Conservation (phyloP, 2,113 vertebrate species). For the Pomatostomus ruficeps region DNA sequence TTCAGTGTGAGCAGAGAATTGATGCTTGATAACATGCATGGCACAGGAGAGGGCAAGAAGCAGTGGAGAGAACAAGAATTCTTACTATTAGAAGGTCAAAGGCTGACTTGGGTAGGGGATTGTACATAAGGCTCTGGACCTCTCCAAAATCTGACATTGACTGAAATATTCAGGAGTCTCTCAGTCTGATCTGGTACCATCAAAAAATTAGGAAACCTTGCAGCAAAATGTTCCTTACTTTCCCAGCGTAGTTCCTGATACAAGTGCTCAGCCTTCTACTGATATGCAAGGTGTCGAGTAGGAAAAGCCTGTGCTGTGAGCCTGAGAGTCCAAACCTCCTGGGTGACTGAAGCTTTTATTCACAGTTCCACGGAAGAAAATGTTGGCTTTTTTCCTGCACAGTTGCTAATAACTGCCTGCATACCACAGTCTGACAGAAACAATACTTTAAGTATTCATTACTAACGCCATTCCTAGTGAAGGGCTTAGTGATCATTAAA, state of each 20-base stretch:
- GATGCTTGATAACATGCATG: not conserved
- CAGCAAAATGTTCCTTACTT: not conserved
- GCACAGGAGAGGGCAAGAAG: not conserved
- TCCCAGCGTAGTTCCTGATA: fast-evolving
- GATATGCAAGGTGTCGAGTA: not conserved
- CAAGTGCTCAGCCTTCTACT: not conserved
- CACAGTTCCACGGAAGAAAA: not conserved
- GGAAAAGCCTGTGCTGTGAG: not conserved
- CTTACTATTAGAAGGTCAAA: not conserved
- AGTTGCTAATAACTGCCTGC: not conserved
- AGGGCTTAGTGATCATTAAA: not conserved
- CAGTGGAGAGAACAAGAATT: not conserved
- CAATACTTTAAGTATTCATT: not conserved
- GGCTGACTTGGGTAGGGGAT: not conserved
- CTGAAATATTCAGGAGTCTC: not conserved
- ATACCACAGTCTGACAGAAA: not conserved
- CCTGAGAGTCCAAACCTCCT: not conserved
- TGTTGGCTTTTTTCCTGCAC: not conserved
- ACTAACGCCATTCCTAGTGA: not conserved
- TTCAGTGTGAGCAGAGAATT: not conserved
- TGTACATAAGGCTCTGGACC: not conserved
- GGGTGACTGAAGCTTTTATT: not conserved
- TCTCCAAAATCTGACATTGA: not conserved
- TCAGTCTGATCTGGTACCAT: not conserved
- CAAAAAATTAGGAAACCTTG: not conserved